Conservation (phyloP, 2,113 vertebrate species). For the Prionailurus bengalensis region DNA sequence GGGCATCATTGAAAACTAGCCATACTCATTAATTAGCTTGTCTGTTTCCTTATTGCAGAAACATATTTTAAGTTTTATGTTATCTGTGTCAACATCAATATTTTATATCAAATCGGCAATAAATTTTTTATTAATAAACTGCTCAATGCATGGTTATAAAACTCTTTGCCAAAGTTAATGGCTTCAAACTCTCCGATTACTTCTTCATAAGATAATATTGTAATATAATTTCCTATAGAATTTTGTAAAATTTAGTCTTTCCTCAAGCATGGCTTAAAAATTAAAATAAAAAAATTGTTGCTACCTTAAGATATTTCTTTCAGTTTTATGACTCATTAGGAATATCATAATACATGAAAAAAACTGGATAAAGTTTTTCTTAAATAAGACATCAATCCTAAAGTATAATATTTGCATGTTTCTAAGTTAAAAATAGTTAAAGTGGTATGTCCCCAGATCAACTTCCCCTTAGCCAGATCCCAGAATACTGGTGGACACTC, state of each 20-base stretch:
- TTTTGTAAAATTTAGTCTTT: neutral
- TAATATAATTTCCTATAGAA: neutral
- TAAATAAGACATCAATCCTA: neutral
- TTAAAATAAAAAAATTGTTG: neutral
- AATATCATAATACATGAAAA: neutral
- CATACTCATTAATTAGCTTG: neutral
- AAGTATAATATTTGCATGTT: neutral
- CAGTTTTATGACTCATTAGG: constrained; percentile 7
- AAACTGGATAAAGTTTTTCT: neutral
- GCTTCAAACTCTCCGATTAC: neutral
- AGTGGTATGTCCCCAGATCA: neutral
- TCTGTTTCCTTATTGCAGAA: neutral
- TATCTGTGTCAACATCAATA: neutral
- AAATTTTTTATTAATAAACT: constrained; percentile 23
- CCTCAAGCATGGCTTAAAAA: neutral
- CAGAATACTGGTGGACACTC: neutral
- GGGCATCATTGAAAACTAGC: neutral
- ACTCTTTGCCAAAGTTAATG: neutral
- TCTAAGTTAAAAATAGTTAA: constrained; percentile 29
- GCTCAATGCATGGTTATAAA: neutral
- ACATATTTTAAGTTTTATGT: constrained; percentile 6
- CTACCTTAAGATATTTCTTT: neutral
- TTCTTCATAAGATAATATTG: constrained; percentile 3
- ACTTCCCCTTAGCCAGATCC: neutral
- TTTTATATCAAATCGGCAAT: neutral